Conservation (phyloP, 2,888 invertebrate genomes). For the Horisme vitalbata region DNA sequence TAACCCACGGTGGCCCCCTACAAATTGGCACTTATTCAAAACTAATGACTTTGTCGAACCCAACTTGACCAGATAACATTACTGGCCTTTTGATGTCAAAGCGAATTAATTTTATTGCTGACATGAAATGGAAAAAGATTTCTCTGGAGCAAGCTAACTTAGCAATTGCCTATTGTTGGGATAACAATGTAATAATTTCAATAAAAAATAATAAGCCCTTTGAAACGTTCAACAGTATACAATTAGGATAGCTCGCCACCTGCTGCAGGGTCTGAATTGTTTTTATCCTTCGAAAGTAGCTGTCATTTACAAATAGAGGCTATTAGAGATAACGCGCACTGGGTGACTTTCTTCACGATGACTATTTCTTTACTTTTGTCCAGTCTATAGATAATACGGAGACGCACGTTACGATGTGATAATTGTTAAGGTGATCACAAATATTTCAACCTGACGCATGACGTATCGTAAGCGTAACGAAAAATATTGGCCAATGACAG, state of each 20-base stretch:
- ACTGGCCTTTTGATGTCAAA: too few species aligned
- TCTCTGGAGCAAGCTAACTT: slow-evolving; percentile 10
- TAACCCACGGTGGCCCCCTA: neutral
- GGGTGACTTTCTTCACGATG: too few species aligned
- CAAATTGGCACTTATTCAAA: neutral
- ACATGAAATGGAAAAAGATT: slow-evolving; percentile 17
- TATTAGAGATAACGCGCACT: too few species aligned
- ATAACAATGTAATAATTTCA: slow-evolving; percentile 28
- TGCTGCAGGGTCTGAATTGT: slow-evolving; percentile 33
- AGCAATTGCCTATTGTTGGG: slow-evolving; percentile 26
- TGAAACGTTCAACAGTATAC: slow-evolving; percentile 32
- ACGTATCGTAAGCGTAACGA: too few species aligned
- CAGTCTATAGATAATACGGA: too few species aligned
- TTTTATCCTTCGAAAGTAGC: slow-evolving; percentile 36
- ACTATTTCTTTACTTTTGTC: too few species aligned
- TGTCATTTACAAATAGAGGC: slow-evolving; percentile 30
- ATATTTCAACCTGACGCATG: too few species aligned
- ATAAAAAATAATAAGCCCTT: slow-evolving; percentile 38
- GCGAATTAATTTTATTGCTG: too few species aligned
- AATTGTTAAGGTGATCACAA: too few species aligned
- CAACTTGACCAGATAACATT: too few species aligned
- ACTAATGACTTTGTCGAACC: neutral
- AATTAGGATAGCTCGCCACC: slow-evolving; percentile 31
- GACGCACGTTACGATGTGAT: too few species aligned
- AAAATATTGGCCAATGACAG: too few species aligned